Evolutionary conservation across 2,113 vertebrate genomes (phyloP).

Genomic region (Pteropus alecto): DNA sequence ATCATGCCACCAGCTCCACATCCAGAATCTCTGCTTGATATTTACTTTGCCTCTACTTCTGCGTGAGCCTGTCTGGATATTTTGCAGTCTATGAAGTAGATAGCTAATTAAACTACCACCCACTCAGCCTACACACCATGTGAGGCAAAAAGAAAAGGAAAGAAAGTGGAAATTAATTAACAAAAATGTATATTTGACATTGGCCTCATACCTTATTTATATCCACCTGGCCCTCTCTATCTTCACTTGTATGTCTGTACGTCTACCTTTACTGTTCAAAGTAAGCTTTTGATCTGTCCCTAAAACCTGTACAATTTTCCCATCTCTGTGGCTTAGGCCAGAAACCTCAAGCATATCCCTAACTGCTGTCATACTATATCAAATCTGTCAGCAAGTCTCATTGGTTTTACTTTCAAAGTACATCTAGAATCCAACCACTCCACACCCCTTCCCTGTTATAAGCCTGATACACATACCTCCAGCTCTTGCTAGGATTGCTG

Average conservation of each 20-base stretch:
- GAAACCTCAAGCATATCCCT: background rate
- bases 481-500: background rate
- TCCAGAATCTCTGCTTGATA: background rate
- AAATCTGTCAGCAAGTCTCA: background rate
- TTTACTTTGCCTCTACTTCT: background rate
- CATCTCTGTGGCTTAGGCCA: background rate
- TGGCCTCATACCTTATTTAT: background rate
- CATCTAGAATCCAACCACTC: background rate
- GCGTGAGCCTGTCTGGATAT: background rate
- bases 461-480: background rate
- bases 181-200: background rate
- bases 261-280: background rate
- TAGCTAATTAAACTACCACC: background rate
- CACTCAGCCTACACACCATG: background rate
- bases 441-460: background rate
- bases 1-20: background rate
- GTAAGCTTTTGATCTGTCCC: background rate
- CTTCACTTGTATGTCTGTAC: background rate
- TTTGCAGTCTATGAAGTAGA: background rate
- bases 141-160: background rate
- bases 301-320: background rate
- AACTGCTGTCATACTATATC: background rate
- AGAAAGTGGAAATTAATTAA: background rate
- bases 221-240: fast-evolving
- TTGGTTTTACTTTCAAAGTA: background rate